Evolutionary conservation across 2,113 vertebrate genomes (phyloP).

Genomic region (Gobius niger): DNA sequence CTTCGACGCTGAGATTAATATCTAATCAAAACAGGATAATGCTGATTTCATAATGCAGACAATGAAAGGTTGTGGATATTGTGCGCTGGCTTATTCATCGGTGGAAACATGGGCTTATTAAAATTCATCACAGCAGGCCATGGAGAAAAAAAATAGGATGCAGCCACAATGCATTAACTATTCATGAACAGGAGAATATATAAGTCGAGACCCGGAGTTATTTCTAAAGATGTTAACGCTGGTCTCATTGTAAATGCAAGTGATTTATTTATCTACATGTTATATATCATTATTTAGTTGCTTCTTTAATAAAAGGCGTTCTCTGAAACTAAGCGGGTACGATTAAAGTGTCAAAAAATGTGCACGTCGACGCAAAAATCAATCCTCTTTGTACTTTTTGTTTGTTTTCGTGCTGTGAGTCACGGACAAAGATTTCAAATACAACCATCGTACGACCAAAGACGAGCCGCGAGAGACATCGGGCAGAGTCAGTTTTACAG

Average conservation of each 20-base stretch:
- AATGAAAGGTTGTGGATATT: not conserved
- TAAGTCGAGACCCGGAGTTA: not conserved
- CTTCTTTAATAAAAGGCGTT: no score
- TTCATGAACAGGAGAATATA: not conserved
- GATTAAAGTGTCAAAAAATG: no score
- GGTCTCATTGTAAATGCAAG: not conserved
- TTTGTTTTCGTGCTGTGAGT: no score
- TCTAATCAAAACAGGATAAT: not conserved
- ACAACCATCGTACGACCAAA: no score
- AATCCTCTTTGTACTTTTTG: no score
- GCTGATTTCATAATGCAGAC: not conserved
- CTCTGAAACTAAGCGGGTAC: no score
- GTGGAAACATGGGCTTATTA: not conserved
- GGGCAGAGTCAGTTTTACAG: no score
- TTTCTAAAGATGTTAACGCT: not conserved
- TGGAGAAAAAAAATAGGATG: not conserved
- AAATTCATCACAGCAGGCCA: conserved; percentile 3
- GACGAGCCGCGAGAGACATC: no score
- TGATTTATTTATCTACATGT: conserved; percentile 1
- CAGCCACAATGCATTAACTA: not conserved
- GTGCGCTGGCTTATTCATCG: not conserved
- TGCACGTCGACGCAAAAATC: no score
- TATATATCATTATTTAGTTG: not conserved
- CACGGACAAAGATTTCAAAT: no score
- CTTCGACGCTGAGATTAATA: not conserved